phyloP scores from a whole-genome alignment of 2,113 vertebrate species.

The Megalops atlanticus region DNA sequence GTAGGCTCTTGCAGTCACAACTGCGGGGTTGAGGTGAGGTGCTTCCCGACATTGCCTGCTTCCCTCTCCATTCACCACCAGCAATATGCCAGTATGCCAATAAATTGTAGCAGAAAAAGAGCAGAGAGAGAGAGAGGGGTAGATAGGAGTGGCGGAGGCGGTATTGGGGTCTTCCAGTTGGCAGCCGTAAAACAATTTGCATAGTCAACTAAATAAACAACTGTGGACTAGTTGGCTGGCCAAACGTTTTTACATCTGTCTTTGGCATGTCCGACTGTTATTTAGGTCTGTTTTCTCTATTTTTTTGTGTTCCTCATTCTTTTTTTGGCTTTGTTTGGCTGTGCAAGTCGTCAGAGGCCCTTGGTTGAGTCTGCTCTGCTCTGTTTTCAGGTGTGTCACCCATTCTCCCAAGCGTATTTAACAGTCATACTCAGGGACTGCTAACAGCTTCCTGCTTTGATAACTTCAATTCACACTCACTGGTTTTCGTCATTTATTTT shows the following conservation, averaged over 20 bases:
- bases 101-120: no score
- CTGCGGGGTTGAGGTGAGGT: slow-evolving; percentile 1
- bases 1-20: background rate
- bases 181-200: slow-evolving; percentile 33
- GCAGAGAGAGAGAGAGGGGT: background rate
- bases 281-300: background rate
- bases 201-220: slow-evolving; percentile 30
- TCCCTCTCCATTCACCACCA: background rate
- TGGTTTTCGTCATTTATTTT: no score
- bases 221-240: slow-evolving; percentile 25
- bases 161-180: slow-evolving; percentile 40
- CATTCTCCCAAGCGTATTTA: background rate
- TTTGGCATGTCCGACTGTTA: slow-evolving; percentile 24
- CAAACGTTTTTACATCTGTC: slow-evolving; percentile 38
- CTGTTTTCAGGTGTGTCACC: background rate
- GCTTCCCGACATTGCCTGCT: background rate
- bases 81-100: no score
- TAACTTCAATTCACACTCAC: no score
- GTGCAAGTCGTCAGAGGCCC: background rate
- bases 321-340: background rate
- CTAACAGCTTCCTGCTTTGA: no score
- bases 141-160: background rate
- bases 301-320: slow-evolving; percentile 19
- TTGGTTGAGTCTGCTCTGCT: background rate
- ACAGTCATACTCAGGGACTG: background rate